A percentile compares a stretch with the other conserved stretches of the same genome.
phyloP scores from a whole-genome alignment of 35 echinoderm and acorn worm genomes.

The Heliocidaris tuberculata region DNA sequence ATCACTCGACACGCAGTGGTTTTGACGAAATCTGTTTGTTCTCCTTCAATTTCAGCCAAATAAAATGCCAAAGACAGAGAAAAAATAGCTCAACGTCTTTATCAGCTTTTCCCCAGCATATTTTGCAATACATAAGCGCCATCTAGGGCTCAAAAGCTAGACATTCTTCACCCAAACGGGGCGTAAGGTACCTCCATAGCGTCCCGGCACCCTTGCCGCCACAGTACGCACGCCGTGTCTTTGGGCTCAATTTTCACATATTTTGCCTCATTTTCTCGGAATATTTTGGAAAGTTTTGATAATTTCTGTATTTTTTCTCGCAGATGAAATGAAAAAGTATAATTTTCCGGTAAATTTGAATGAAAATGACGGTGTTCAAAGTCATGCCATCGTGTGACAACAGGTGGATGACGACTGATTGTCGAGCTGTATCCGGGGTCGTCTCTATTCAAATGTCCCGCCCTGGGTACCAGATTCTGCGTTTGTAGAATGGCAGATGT shows the following conservation, averaged over 20 bases:
- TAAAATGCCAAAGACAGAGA: neutral
- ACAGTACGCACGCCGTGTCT: neutral
- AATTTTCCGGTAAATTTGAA: neutral
- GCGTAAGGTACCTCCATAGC: neutral
- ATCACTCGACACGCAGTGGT: neutral
- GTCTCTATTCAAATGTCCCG: slow-evolving; percentile 42
- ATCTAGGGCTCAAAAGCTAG: neutral
- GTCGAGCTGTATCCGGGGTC: neutral
- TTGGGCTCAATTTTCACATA: neutral
- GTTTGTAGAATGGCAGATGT: slow-evolving; percentile 65
- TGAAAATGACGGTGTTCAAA: neutral
- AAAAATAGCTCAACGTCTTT: neutral
- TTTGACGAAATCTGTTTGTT: neutral
- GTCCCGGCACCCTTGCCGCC: slow-evolving; percentile 32
- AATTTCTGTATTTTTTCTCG: neutral
- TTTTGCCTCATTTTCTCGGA: neutral
- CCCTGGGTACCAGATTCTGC: slow-evolving; percentile 25
- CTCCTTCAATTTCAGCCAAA: neutral
- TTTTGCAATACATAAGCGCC: neutral
- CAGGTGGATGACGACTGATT: neutral
- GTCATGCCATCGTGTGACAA: neutral
- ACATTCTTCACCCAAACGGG: neutral
- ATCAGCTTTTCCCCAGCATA: neutral
- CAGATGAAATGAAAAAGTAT: neutral
- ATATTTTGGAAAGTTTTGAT: neutral